These are phyloP conservation scores for Ceratosolen fusciceps DNA, from an alignment of 1,140 invertebrate genomes.

Conservation along the genomic window DNA sequence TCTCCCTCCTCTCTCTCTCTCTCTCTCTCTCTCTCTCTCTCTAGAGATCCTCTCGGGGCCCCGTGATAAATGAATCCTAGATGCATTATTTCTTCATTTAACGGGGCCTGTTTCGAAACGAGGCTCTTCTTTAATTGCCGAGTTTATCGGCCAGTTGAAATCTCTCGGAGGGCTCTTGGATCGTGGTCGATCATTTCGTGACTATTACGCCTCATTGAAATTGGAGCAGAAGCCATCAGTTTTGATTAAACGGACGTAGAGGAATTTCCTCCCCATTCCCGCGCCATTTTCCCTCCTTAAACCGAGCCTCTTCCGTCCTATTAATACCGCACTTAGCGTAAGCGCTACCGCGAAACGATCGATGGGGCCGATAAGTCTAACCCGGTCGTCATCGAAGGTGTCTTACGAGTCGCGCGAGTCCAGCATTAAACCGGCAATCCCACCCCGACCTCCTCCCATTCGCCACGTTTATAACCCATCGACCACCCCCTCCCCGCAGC, in stretches of 20 bases:
- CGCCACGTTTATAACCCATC: no score
- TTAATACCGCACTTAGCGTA: not conserved
- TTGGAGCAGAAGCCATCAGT: not conserved
- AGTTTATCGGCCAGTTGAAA: not conserved
- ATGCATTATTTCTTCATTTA: constrained; percentile 2
- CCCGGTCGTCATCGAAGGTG: not conserved
- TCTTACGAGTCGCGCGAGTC: not conserved
- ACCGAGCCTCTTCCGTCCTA: not conserved
- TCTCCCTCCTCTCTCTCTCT: no score
- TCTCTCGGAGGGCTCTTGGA: not conserved
- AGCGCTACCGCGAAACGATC: not conserved
- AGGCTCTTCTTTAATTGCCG: not conserved
- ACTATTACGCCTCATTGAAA: not conserved
- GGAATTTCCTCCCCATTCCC: not conserved
- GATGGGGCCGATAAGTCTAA: not conserved
- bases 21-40: no score
- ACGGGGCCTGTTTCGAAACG: not conserved
- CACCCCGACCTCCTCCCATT: no score
- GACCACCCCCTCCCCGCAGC: no score
- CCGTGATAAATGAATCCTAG: not conserved
- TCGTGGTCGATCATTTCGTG: not conserved
- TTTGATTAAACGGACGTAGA: not conserved
- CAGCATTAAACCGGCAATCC: no score
- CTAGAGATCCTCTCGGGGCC: no score
- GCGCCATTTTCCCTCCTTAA: not conserved